These are phyloP conservation scores for Xiphophorus couchianus DNA, from an alignment of 2,113 vertebrate species.

Conservation along the genomic window DNA sequence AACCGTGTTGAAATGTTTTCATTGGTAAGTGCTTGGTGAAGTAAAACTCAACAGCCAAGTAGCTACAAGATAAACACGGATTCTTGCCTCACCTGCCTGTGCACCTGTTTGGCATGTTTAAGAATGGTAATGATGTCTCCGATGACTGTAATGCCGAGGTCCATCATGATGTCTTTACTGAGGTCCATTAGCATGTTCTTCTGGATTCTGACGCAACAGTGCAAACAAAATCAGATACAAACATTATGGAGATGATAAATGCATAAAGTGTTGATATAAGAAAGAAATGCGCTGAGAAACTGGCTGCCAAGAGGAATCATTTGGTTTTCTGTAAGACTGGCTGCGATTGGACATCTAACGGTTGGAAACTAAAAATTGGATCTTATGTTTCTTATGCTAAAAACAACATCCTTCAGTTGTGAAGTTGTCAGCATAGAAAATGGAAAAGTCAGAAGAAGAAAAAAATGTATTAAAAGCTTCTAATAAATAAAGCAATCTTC, in stretches of 20 bases:
- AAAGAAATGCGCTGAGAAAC: neutral
- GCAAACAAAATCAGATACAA: neutral
- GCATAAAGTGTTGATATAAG: neutral
- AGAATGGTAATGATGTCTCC: slow-evolving; percentile 95
- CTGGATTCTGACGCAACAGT: slow-evolving; percentile 83
- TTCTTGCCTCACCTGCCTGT: slow-evolving; percentile 86
- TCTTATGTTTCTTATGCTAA: neutral
- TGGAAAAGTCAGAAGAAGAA: neutral
- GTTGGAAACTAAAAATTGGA: neutral
- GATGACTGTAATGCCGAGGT: slow-evolving; percentile 90
- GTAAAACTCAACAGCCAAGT: neutral
- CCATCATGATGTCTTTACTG: slow-evolving; percentile 95
- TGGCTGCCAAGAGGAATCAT: no score
- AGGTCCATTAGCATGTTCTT: slow-evolving; percentile 96
- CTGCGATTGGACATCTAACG: neutral
- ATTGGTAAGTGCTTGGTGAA: neutral
- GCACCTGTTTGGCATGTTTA: slow-evolving; percentile 92
- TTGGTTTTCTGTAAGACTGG: no score
- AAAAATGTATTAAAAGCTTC: neutral
- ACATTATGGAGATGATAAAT: neutral
- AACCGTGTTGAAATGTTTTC: no score
- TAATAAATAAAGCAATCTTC: neutral
- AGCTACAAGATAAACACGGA: neutral
- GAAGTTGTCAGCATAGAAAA: no score
- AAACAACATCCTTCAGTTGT: neutral